Evolutionary conservation across 2,113 vertebrate genomes (phyloP).

Genomic region (Saccopteryx bilineata): DNA sequence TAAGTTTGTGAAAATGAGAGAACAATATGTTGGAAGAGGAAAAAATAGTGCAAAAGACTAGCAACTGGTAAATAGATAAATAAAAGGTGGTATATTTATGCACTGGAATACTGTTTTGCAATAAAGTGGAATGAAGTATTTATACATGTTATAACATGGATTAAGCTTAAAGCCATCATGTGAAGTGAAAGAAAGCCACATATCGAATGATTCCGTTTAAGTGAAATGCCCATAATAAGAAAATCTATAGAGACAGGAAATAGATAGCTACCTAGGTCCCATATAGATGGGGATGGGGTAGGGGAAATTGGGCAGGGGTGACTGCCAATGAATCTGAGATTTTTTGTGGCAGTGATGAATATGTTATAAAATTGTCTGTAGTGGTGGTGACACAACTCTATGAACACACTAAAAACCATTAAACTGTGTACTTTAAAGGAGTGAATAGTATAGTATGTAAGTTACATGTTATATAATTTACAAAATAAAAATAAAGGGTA

Average conservation of each 20-base stretch:
- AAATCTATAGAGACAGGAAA: neutral
- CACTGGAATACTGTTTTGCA: neutral
- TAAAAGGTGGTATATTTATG: neutral
- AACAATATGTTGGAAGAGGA: neutral
- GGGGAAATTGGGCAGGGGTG: neutral
- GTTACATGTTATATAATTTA: neutral
- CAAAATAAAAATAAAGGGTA: slow-evolving; percentile 16
- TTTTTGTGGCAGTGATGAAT: neutral
- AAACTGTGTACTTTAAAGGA: neutral
- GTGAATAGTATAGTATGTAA: neutral
- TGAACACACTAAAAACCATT: neutral
- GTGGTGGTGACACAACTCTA: neutral
- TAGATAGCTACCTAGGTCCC: neutral
- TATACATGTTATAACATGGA: neutral
- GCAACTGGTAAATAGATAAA: neutral
- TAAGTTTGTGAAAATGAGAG: neutral
- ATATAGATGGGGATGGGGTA: neutral
- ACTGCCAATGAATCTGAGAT: neutral
- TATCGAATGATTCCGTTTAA: neutral
- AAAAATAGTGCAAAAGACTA: neutral
- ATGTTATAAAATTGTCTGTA: neutral
- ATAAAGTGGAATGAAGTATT: neutral
- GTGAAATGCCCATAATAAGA: neutral
- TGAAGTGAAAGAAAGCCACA: neutral
- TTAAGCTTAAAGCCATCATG: neutral